These are phyloP conservation scores for Brachionus manjavacas DNA, from an alignment of 1,140 invertebrate genomes.

Conservation along the genomic window DNA sequence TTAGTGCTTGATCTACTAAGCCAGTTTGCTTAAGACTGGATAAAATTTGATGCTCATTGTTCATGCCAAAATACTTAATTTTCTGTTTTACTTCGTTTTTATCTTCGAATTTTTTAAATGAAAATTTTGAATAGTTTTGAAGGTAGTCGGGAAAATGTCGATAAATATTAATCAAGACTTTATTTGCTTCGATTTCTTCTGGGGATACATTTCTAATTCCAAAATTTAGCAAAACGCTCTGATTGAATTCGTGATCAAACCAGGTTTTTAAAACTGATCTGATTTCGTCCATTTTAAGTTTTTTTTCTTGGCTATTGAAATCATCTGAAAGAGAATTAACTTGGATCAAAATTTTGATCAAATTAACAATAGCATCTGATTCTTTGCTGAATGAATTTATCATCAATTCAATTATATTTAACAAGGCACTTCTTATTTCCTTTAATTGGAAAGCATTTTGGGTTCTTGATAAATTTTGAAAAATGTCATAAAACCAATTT, in stretches of 20 bases:
- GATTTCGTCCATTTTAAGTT: background rate
- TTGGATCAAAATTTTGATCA: background rate
- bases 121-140: background rate
- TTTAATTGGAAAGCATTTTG: background rate
- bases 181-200: background rate
- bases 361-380: background rate
- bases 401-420: background rate
- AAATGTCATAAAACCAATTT: background rate
- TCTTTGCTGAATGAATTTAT: background rate
- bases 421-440: background rate
- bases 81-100: background rate
- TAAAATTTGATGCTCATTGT: background rate
- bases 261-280: background rate
- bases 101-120: background rate
- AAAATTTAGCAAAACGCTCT: background rate
- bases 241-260: background rate
- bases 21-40: background rate
- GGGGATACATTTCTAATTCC: background rate
- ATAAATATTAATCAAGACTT: background rate
- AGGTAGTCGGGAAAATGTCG: background rate
- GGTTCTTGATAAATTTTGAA: background rate
- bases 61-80: background rate
- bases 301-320: background rate
- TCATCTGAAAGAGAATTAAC: background rate
- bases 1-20: background rate